These are phyloP conservation scores for Abscondita cerata DNA, from an alignment of 2,888 invertebrate species.

Conservation along the genomic window DNA sequence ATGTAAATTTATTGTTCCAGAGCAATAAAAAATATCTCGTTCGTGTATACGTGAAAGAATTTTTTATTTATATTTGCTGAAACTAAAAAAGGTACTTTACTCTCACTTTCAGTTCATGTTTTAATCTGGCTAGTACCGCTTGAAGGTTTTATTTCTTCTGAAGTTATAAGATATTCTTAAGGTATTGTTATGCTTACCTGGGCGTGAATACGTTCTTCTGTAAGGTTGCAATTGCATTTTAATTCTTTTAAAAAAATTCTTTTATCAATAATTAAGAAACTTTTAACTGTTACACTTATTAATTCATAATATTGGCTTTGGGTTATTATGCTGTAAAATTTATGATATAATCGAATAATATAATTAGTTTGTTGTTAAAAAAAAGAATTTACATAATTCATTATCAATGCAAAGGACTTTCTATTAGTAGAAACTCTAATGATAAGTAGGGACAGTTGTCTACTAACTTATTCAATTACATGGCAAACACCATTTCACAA, in stretches of 20 bases:
- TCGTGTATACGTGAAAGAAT: background rate
- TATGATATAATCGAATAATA: background rate
- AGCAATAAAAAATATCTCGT: background rate
- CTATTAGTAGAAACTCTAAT: conserved; percentile 7
- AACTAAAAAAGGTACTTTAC: conserved; percentile 3
- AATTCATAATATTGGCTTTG: no score
- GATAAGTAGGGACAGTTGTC: conserved; percentile 2
- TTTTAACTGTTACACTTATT: no score
- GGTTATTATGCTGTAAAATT: no score
- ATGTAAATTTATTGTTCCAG: background rate
- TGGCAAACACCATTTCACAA: no score
- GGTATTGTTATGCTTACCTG: conserved; percentile 8
- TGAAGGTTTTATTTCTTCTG: conserved; percentile 8
- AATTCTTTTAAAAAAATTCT: no score
- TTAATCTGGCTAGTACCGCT: background rate
- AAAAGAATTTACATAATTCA: conserved; percentile 5
- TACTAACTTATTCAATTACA: background rate
- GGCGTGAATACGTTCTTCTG: conserved; percentile 4
- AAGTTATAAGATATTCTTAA: conserved; percentile 1
- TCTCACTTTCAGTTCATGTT: background rate
- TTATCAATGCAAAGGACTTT: conserved; percentile 6
- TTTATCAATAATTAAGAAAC: no score
- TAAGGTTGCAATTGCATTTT: background rate
- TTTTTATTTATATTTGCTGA: no score
- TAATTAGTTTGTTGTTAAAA: background rate